These are phyloP conservation scores for Rhipidura dahli DNA, from an alignment of 2,113 vertebrate species.

Conservation along the genomic window DNA sequence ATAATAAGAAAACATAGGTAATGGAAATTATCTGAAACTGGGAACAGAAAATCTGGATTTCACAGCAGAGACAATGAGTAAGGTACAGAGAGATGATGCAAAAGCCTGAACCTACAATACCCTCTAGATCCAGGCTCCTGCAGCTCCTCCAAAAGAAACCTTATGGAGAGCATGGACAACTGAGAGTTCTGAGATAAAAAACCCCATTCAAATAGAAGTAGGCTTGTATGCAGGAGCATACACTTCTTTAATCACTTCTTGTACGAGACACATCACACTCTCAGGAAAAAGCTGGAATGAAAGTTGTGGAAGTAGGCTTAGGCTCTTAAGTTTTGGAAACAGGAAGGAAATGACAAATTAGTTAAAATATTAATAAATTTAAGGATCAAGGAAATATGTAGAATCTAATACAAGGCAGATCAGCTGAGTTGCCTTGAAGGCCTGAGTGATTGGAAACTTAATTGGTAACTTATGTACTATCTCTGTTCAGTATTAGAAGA, in stretches of 20 bases:
- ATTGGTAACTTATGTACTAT: neutral
- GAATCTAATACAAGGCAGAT: neutral
- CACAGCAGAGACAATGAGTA: neutral
- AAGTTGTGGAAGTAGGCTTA: neutral
- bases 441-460: neutral
- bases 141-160: neutral
- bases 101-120: neutral
- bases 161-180: neutral
- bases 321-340: neutral
- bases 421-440: neutral
- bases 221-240: neutral
- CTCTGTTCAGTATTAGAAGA: neutral
- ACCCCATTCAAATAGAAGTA: neutral
- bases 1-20: neutral
- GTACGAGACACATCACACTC: rapidly evolving
- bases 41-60: neutral
- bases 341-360: neutral
- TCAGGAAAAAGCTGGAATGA: neutral
- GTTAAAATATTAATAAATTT: neutral
- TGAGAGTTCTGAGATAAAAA: neutral
- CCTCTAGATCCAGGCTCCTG: neutral
- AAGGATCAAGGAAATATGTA: neutral
- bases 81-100: neutral
- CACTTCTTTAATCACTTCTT: neutral
- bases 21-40: neutral